A percentile compares a stretch with the other conserved stretches of the same genome.
Evolutionary conservation across 2,113 vertebrate genomes (phyloP).

Genomic region (Oncorhynchus nerka): DNA sequence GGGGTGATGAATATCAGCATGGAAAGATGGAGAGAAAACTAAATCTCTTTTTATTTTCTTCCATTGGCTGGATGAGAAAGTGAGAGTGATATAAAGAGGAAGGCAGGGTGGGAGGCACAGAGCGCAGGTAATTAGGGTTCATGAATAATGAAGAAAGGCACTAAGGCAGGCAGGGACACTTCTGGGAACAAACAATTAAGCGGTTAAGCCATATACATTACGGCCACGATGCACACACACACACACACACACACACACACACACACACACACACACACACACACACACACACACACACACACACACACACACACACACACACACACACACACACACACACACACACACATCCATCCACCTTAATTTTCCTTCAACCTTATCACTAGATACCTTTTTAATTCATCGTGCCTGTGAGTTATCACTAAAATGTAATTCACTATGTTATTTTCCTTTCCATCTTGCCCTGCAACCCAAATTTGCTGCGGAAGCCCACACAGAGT

Average conservation of each 20-base stretch:
- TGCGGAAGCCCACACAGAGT: not conserved
- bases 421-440: not conserved
- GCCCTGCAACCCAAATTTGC: not conserved
- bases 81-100: not conserved
- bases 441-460: not conserved
- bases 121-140: constrained; percentile 19
- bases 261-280: too few relatives aligned
- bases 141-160: constrained; percentile 31
- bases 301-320: too few relatives aligned
- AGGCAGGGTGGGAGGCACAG: constrained; percentile 2
- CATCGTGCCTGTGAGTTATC: not conserved
- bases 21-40: not conserved
- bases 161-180: not conserved
- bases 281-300: too few relatives aligned
- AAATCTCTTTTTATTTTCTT: not conserved
- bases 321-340: too few relatives aligned
- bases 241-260: not conserved
- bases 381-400: not conserved
- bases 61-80: not conserved
- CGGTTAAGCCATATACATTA: not conserved
- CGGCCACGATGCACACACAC: not conserved
- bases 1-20: not conserved
- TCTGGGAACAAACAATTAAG: constrained; percentile 5
- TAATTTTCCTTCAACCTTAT: not conserved
- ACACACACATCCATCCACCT: not conserved